Evolutionary conservation across 2,797 vertebrate species (phyloP).

Genomic region (Crypturellus tataupa): DNA sequence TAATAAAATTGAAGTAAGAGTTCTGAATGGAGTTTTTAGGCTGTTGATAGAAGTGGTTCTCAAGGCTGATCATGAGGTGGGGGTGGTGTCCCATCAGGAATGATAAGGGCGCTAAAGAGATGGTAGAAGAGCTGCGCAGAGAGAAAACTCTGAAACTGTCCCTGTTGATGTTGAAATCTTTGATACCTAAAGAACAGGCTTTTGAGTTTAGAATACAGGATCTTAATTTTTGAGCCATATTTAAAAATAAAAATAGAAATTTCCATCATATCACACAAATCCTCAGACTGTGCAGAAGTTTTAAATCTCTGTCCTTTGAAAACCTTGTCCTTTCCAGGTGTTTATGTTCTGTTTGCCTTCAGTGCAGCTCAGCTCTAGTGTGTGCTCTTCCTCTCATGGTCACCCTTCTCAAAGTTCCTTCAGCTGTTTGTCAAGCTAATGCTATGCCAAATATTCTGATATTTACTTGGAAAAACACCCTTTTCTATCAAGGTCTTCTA

Average conservation of each 20-base stretch:
- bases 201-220: not conserved
- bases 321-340: not conserved
- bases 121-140: not conserved
- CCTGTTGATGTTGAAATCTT: not conserved
- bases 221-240: not conserved
- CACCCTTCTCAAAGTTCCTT: not conserved
- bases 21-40: not conserved
- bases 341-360: not conserved
- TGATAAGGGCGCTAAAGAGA: not conserved
- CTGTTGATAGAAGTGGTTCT: not conserved
- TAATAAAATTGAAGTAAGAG: not conserved
- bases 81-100: not conserved
- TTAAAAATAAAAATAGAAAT: not conserved
- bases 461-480: not conserved
- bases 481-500: not conserved
- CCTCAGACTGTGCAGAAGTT: not conserved
- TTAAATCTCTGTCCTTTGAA: not conserved
- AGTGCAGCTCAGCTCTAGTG: not conserved
- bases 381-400: not conserved
- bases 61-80: not conserved
- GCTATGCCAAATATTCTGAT: not conserved
- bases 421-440: not conserved
- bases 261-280: not conserved
- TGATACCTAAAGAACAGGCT: not conserved
- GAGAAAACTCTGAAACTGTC: not conserved